Percentiles rank a stretch among this genome's conserved stretches.
Evolutionary conservation across 2,113 vertebrate species (phyloP).

Genomic region (Oncorhynchus tshawytscha): DNA sequence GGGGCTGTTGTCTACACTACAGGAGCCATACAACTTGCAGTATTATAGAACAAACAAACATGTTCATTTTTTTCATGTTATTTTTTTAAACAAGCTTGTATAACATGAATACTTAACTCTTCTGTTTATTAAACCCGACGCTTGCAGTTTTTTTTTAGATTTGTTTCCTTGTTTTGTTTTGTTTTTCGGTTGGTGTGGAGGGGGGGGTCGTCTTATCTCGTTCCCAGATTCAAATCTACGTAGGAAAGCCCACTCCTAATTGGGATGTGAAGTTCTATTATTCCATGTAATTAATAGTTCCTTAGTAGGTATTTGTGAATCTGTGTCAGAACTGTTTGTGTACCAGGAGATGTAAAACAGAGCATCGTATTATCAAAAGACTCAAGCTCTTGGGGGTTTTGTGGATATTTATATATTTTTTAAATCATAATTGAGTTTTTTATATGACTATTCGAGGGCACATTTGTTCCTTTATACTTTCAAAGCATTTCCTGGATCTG

Average conservation of each 20-base stretch:
- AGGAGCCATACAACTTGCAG: no score
- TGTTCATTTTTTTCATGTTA: background rate
- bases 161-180: constrained; percentile 31
- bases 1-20: no score
- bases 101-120: constrained; percentile 37
- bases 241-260: constrained; percentile 49
- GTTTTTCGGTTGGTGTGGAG: constrained; percentile 4
- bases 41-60: background rate
- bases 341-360: constrained; percentile 33
- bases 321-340: constrained; percentile 36
- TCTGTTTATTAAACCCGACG: constrained; percentile 36
- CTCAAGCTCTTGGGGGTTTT: constrained; percentile 38
- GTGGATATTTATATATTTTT: constrained; percentile 53
- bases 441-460: constrained; percentile 28
- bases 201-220: constrained; percentile 9
- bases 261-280: constrained; percentile 42
- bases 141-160: constrained; percentile 23
- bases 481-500: constrained; percentile 11
- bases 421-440: constrained; percentile 40
- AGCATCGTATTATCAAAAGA: constrained; percentile 57
- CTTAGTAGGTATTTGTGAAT: constrained; percentile 48
- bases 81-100: constrained; percentile 16
- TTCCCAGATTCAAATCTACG: constrained; percentile 38
- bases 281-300: constrained; percentile 53
- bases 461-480: constrained; percentile 15